These are phyloP conservation scores for Andrena dorsata DNA, from an alignment of 2,888 invertebrate genomes.

Conservation along the genomic window DNA sequence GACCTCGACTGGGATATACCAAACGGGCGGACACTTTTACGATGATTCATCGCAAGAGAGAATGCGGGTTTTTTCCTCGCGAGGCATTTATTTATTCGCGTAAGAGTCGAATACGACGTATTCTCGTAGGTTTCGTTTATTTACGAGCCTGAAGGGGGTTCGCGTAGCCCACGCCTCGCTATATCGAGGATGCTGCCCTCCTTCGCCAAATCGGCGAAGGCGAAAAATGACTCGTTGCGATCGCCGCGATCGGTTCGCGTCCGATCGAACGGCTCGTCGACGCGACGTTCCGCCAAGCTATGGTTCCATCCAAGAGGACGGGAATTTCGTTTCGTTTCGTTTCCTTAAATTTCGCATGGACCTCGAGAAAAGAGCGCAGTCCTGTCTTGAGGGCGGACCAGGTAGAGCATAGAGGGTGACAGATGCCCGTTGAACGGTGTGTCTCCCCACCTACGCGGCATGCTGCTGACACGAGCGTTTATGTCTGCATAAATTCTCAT, in stretches of 20 bases:
- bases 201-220: conserved; percentile 60
- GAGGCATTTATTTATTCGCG: conserved; percentile 57
- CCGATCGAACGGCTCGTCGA: neutral
- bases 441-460: conserved; percentile 77
- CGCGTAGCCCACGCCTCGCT: conserved; percentile 71
- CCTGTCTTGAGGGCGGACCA: conserved; percentile 55
- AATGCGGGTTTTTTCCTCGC: conserved; percentile 33
- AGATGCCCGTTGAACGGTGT: conserved; percentile 75
- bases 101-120: conserved; percentile 54
- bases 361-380: conserved; percentile 45
- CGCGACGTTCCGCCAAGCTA: conserved; percentile 4
- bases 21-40: conserved; percentile 56
- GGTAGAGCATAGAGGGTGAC: conserved; percentile 73
- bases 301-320: neutral
- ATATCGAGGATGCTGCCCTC: conserved; percentile 60
- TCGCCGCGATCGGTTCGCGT: conserved; percentile 31
- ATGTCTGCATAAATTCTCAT: conserved; percentile 84
- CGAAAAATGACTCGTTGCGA: conserved; percentile 42
- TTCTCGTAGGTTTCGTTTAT: conserved; percentile 72
- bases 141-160: conserved; percentile 56
- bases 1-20: conserved; percentile 35
- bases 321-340: conserved; percentile 8
- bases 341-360: conserved; percentile 56
- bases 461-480: conserved; percentile 82
- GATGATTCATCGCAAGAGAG: conserved; percentile 55